phyloP scores from a whole-genome alignment of 2,888 invertebrate genomes.

The Phyto melanocephala region DNA sequence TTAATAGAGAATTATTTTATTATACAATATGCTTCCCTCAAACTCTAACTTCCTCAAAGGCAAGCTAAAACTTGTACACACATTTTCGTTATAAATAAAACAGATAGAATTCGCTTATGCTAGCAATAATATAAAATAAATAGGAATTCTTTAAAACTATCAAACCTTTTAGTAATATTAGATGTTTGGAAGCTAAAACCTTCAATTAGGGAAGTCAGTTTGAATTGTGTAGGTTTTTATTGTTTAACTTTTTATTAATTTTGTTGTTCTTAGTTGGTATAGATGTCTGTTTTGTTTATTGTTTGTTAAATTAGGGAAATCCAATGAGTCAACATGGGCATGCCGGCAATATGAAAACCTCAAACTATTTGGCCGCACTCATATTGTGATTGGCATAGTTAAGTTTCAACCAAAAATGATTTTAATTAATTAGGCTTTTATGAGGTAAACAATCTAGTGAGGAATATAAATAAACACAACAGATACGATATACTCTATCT shows the following conservation, averaged over 20 bases:
- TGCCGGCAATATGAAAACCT: background rate
- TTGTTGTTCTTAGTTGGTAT: background rate
- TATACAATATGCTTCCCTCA: too few species aligned
- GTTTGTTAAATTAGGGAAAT: conserved; percentile 31
- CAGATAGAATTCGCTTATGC: too few species aligned
- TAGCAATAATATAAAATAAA: background rate
- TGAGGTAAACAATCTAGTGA: conserved; percentile 31
- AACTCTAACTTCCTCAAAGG: too few species aligned
- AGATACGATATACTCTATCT: background rate
- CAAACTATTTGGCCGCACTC: conserved; percentile 44
- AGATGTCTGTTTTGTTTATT: background rate
- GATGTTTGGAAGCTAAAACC: background rate
- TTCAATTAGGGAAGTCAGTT: conserved; percentile 7
- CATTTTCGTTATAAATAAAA: too few species aligned
- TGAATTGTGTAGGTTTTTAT: background rate
- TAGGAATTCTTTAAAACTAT: background rate
- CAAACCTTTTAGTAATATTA: conserved; percentile 23
- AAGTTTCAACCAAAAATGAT: conserved; percentile 37
- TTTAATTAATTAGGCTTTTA: conserved; percentile 57
- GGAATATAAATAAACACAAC: background rate
- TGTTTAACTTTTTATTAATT: background rate
- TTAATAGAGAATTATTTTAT: too few species aligned
- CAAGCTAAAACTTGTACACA: too few species aligned
- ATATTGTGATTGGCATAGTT: conserved; percentile 20
- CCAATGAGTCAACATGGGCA: conserved; percentile 13